Evolutionary conservation across 2,888 invertebrate species (phyloP).

Genomic region (Masnerella sp.): DNA sequence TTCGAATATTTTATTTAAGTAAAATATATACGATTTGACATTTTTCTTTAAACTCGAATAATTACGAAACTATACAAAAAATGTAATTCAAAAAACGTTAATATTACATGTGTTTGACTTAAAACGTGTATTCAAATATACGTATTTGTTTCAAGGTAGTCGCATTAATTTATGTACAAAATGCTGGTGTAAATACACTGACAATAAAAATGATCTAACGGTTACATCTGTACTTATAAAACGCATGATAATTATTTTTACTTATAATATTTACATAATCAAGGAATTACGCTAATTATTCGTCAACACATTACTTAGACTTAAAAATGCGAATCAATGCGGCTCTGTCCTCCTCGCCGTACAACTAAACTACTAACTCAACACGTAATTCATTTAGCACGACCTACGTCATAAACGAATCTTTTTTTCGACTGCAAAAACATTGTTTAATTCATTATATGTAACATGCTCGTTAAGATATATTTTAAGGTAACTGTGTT

Average conservation of each 20-base stretch:
- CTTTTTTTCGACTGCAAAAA: conserved; percentile 12
- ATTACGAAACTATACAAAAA: conserved; percentile 60
- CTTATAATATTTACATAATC: conserved; percentile 57
- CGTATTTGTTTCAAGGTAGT: conserved; percentile 55
- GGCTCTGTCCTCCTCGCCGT: conserved; percentile 7
- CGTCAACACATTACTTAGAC: conserved; percentile 39
- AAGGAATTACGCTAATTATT: conserved; percentile 49
- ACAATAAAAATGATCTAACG: conserved; percentile 56
- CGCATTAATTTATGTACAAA: conserved; percentile 57
- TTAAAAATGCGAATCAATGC: conserved; percentile 40
- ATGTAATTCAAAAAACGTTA: conserved; percentile 58
- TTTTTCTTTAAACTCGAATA: conserved; percentile 56
- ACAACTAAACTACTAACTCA: conserved; percentile 22
- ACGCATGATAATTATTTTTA: conserved; percentile 54
- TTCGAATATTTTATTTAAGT: conserved; percentile 59
- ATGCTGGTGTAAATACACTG: conserved; percentile 56
- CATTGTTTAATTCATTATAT: conserved; percentile 38
- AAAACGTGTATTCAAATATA: conserved; percentile 58
- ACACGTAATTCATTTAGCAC: conserved; percentile 9
- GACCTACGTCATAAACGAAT: conserved; percentile 6
- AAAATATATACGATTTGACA: conserved; percentile 60
- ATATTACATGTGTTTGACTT: conserved; percentile 55
- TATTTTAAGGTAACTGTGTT: conserved; percentile 45
- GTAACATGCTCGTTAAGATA: conserved; percentile 43
- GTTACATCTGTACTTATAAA: conserved; percentile 55